Evolutionary conservation across 2,888 invertebrate species (phyloP).

Genomic region (Calameuta idolon): DNA sequence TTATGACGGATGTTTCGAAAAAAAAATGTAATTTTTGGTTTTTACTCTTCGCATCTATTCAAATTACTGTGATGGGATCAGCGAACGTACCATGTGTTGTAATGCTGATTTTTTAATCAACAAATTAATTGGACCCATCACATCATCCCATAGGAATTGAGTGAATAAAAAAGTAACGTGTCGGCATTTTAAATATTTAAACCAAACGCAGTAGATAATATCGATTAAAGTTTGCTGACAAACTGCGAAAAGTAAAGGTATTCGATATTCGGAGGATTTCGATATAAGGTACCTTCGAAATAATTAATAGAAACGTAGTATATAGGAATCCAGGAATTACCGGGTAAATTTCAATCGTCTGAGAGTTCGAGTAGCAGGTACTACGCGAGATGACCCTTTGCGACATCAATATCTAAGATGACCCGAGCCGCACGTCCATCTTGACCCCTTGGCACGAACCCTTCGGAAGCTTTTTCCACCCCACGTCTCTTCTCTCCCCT

Average conservation of each 20-base stretch:
- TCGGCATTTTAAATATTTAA: too few relatives aligned
- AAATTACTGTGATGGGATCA: background rate
- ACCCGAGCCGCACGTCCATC: background rate
- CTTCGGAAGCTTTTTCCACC: background rate
- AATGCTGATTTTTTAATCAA: background rate
- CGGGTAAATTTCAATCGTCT: too few relatives aligned
- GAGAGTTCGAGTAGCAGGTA: too few relatives aligned
- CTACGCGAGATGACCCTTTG: background rate
- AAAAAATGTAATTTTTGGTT: background rate
- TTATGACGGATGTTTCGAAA: background rate
- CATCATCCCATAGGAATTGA: background rate
- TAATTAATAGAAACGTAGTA: too few relatives aligned
- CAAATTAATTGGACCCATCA: background rate
- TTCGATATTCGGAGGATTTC: too few relatives aligned
- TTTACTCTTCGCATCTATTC: background rate
- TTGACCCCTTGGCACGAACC: background rate
- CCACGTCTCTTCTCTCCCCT: background rate
- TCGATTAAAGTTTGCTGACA: too few relatives aligned
- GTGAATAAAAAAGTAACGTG: too few relatives aligned
- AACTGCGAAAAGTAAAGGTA: too few relatives aligned
- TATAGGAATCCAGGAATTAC: too few relatives aligned
- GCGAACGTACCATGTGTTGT: too few relatives aligned
- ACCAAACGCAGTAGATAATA: too few relatives aligned
- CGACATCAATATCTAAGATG: conserved; percentile 2
- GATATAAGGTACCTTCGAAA: too few relatives aligned